These are phyloP conservation scores for Microtus pennsylvanicus DNA, from an alignment of 2,113 vertebrate genomes.

Conservation along the genomic window DNA sequence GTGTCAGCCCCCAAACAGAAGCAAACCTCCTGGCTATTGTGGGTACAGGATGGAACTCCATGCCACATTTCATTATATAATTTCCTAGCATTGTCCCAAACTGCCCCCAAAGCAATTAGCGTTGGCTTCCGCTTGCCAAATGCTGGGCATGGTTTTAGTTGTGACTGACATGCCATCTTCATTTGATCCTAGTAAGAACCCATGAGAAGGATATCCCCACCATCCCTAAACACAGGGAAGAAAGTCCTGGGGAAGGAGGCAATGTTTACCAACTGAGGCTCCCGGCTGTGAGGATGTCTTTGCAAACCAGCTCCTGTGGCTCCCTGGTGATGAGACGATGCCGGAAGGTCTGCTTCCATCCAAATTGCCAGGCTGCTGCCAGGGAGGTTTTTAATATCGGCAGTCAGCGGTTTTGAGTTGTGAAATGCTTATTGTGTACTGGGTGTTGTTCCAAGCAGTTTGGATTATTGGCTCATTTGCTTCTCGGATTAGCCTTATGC, in stretches of 20 bases:
- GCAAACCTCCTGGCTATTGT: background rate
- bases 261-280: background rate
- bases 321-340: background rate
- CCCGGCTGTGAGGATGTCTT: constrained; percentile 16
- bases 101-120: background rate
- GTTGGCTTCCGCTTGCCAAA: too few relatives aligned
- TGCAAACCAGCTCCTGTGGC: background rate
- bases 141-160: background rate
- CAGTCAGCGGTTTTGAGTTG: background rate
- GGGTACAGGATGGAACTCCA: too few relatives aligned
- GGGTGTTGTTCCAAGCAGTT: background rate
- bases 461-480: background rate
- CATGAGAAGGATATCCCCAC: background rate
- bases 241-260: background rate
- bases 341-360: background rate
- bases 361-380: background rate
- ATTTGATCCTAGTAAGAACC: background rate
- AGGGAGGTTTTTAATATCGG: background rate
- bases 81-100: background rate
- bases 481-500: background rate
- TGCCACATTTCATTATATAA: background rate
- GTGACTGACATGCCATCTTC: background rate
- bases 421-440: background rate
- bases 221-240: background rate
- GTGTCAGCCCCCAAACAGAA: background rate